These are phyloP conservation scores for Hafferia zeledoni DNA, from an alignment of 2,797 vertebrate genomes.

Conservation along the genomic window DNA sequence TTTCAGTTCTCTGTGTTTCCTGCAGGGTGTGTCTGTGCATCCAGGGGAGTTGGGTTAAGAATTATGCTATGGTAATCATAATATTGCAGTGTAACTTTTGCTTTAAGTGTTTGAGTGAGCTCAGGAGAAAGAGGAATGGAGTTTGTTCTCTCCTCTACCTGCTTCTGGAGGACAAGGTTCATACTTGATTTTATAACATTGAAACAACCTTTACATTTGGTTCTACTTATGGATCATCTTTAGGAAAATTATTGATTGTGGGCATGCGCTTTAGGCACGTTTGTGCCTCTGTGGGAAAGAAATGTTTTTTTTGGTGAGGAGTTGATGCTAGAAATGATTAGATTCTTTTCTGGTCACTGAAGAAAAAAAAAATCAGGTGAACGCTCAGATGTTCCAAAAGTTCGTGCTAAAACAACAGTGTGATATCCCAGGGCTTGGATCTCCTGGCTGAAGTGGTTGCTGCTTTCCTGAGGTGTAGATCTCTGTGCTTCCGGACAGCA, in stretches of 20 bases:
- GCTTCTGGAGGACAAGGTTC: neutral
- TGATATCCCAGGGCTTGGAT: neutral
- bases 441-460: neutral
- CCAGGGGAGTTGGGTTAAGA: neutral
- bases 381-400: neutral
- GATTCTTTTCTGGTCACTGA: neutral
- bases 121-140: neutral
- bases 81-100: neutral
- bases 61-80: neutral
- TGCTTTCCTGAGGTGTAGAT: neutral
- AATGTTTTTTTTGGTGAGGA: neutral
- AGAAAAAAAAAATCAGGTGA: neutral
- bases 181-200: neutral
- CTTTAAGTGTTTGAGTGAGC: neutral
- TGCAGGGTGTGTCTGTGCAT: neutral
- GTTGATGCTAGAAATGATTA: neutral
- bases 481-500: neutral
- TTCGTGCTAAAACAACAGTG: neutral
- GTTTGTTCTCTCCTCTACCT: neutral
- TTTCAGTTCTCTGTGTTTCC: neutral
- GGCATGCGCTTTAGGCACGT: neutral
- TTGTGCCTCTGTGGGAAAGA: rapidly evolving
- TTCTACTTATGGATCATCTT: neutral
- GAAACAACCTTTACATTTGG: neutral
- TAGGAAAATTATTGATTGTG: neutral